phyloP scores from a whole-genome alignment of 2,797 vertebrate species.

The Oreochromis mossambicus region DNA sequence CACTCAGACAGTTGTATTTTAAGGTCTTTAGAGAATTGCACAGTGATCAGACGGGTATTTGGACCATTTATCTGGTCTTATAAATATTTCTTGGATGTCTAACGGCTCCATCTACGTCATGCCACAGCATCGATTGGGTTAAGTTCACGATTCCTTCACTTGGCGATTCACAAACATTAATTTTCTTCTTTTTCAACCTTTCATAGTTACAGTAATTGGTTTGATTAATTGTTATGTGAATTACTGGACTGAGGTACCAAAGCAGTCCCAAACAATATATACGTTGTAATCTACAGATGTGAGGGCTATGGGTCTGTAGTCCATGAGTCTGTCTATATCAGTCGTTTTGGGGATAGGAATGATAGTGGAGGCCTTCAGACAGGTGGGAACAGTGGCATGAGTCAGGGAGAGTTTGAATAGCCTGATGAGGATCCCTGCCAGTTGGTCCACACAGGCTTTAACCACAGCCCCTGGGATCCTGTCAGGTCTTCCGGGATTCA shows the following conservation, averaged over 20 bases:
- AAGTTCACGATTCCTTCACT: neutral
- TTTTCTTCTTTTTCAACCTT: neutral
- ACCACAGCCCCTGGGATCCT: neutral
- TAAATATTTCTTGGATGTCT: neutral
- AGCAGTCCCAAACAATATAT: neutral
- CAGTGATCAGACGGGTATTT: neutral
- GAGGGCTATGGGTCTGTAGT: neutral
- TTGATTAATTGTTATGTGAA: neutral
- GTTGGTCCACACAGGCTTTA: fast-evolving
- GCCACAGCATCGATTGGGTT: neutral
- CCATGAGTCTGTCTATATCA: neutral
- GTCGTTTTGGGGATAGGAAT: neutral
- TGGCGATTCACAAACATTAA: fast-evolving
- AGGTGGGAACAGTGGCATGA: fast-evolving
- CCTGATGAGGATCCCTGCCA: neutral
- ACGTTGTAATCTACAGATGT: neutral
- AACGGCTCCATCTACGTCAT: neutral
- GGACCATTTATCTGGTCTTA: neutral
- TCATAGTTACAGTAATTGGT: neutral
- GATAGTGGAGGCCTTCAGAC: neutral
- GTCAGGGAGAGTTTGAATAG: neutral
- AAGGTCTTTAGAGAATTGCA: neutral
- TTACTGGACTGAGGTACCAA: neutral
- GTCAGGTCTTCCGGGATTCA: neutral
- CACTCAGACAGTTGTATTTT: neutral